These are phyloP conservation scores for Tetrax tetrax DNA, from an alignment of 2,113 vertebrate species.

Conservation along the genomic window DNA sequence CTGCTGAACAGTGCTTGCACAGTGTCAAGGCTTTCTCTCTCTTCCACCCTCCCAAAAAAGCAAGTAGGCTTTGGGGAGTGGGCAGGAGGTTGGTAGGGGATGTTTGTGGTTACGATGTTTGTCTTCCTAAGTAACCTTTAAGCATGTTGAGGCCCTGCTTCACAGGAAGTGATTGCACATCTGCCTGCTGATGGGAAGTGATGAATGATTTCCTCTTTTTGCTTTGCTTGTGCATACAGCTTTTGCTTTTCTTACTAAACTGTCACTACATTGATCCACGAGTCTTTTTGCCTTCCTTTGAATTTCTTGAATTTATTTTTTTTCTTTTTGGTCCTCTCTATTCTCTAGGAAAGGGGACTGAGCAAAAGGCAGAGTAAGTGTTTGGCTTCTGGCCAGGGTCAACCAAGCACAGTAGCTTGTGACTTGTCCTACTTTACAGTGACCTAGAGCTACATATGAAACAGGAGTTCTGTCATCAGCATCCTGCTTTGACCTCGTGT, in stretches of 20 bases:
- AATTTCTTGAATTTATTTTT: not conserved
- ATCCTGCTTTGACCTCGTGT: not conserved
- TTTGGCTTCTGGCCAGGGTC: not conserved
- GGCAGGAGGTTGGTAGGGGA: too few species aligned
- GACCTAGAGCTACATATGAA: not conserved
- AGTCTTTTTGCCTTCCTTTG: not conserved
- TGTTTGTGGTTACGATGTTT: not conserved
- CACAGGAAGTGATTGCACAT: not conserved
- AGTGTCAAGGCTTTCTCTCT: not conserved
- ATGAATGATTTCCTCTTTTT: not conserved
- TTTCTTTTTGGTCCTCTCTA: not conserved
- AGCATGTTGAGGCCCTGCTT: not conserved
- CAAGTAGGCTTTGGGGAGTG: not conserved
- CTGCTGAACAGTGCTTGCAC: not conserved
- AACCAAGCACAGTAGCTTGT: not conserved
- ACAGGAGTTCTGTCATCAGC: not conserved
- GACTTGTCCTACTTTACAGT: not conserved
- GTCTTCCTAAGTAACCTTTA: not conserved
- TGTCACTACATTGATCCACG: accelerated
- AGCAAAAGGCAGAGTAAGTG: not conserved
- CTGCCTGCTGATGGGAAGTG: not conserved
- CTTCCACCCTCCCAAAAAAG: not conserved
- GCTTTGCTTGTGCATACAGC: not conserved
- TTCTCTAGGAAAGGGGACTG: not conserved
- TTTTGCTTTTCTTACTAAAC: not conserved